Evolutionary conservation across 2,888 invertebrate species (phyloP), one percentile per base, ranked within the genome.

Genomic region (Agonopterix alstromeriana): DNA sequence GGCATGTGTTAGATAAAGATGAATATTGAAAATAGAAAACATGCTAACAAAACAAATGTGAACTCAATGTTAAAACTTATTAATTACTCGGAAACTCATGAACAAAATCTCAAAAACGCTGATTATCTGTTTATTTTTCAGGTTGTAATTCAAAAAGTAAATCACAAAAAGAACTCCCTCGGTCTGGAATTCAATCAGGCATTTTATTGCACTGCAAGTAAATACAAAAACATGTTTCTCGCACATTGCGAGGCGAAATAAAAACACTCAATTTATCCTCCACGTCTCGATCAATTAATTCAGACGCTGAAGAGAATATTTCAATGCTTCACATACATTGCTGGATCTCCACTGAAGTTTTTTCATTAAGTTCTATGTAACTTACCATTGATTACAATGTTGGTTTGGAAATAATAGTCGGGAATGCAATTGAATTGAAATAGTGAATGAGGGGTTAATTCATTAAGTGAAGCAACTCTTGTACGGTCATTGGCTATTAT

Each of bases 221-320:
- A 65, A 62, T 60, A 63, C 61, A 63, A 67, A 62, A 67, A 69
- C 69, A 63, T 60, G 68, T 65, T 61, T 49, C 55, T 53, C 61
- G 59, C 62, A n/a, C 42, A 58, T 58, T 53, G 59, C 50, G 54
- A 58, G 58, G 59, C 47, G 49, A 51, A 60, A 65, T 68, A 68
- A 70, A 66, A 67, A 62, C 58, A 53, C 53, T 60, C 56, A 62
- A 63, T 68, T 66, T 65, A 72, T 65, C 59, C 59, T 57, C 54
- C 55, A 58, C 56, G 65, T 63, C 61, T 57, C 12, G 60, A 65
- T 63, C 66, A 65, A 65, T 69, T 66, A 66, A 48, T 43, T 27
- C 10, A 10, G 35, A 36, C 61, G 59, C 60, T 17, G 45, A 12
- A 45, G 45, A 12, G 45, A 36, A 12, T 17, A 36, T 45, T 17